These are phyloP conservation scores for Danio aesculapii DNA, from an alignment of 2,797 vertebrate genomes.

Conservation along the genomic window DNA sequence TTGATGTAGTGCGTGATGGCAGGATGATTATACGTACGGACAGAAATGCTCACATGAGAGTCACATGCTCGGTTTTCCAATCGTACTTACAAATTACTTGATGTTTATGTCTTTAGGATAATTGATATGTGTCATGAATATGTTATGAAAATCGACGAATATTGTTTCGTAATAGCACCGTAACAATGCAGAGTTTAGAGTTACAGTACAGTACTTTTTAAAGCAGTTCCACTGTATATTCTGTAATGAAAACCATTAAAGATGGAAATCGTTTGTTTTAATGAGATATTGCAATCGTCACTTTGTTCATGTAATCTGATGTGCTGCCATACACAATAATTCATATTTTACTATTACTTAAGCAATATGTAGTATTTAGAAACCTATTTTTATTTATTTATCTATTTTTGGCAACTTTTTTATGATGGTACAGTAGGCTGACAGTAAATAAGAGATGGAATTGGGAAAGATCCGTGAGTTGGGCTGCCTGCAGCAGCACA, in stretches of 20 bases:
- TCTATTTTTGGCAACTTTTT: no score
- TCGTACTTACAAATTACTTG: slow-evolving; percentile 16
- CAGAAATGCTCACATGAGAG: slow-evolving; percentile 10
- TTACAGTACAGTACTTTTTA: background rate
- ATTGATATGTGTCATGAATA: slow-evolving; percentile 26
- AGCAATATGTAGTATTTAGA: no score
- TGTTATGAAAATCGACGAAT: slow-evolving; percentile 3
- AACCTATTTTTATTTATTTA: no score
- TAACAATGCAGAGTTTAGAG: background rate
- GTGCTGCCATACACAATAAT: background rate
- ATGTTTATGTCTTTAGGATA: slow-evolving; percentile 26
- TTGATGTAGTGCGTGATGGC: slow-evolving; percentile 40
- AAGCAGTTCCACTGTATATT: background rate
- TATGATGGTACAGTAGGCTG: no score
- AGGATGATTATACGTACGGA: slow-evolving; percentile 37
- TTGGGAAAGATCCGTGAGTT: no score
- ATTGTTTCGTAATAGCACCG: background rate
- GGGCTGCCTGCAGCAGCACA: no score
- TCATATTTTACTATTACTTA: slow-evolving; percentile 1
- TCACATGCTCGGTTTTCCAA: slow-evolving; percentile 7
- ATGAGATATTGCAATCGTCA: background rate
- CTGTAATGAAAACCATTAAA: background rate
- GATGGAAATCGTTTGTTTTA: background rate
- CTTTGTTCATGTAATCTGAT: background rate
- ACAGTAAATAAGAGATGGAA: no score